Conservation (phyloP, 2,888 invertebrate species). For the Luperina testacea region DNA sequence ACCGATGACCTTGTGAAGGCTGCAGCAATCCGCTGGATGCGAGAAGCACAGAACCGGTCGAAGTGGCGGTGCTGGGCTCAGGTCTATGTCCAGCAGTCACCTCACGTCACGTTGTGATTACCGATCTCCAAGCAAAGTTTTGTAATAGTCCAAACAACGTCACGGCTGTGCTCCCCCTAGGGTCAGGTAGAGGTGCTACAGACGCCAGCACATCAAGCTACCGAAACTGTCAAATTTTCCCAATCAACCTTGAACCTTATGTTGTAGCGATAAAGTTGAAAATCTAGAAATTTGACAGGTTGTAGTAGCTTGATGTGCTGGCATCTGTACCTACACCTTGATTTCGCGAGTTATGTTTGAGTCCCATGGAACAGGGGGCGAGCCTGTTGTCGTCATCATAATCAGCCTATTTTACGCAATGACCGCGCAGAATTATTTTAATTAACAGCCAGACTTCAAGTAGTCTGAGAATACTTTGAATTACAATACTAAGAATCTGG, state of each 20-base stretch:
- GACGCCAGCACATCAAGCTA: no score
- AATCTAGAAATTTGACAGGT: no score
- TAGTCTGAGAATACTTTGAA: neutral
- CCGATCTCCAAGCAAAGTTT: neutral
- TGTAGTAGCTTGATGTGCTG: no score
- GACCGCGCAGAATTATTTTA: neutral
- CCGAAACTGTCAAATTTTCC: no score
- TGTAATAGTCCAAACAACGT: neutral
- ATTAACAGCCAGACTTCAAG: neutral
- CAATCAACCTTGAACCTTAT: no score
- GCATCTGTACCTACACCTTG: neutral
- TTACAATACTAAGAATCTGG: constrained; percentile 11
- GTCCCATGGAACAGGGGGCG: neutral
- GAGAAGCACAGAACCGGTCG: no score
- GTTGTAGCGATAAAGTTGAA: no score
- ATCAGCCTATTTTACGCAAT: neutral
- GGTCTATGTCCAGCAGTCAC: no score
- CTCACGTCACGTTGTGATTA: no score
- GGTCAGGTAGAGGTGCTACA: neutral
- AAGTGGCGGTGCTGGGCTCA: no score
- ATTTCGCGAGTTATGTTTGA: neutral
- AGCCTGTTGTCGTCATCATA: neutral
- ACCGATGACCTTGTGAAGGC: no score
- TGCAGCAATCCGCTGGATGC: no score
- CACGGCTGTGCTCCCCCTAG: neutral